Conservation (phyloP, 2,888 invertebrate species). For the Bruchidius siliquastri region DNA sequence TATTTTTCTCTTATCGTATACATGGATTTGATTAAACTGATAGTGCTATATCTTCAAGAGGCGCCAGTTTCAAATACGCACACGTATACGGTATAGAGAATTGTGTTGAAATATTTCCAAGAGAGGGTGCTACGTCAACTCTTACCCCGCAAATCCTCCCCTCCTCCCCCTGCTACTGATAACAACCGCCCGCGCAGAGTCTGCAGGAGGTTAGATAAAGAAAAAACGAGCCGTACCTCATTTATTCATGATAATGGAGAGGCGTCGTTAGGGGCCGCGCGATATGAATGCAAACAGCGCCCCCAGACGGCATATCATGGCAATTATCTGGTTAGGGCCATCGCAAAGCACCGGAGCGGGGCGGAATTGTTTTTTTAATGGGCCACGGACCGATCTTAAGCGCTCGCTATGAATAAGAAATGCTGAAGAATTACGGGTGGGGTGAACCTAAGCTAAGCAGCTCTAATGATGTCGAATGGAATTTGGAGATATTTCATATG, state of each 20-base stretch:
- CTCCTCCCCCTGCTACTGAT: constrained; percentile 5
- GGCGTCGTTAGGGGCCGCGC: constrained; percentile 21
- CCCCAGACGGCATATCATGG: constrained; percentile 2
- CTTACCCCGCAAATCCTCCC: constrained; percentile 2
- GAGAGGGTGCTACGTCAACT: background rate
- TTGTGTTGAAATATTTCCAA: no score
- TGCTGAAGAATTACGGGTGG: background rate
- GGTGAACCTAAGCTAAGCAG: background rate
- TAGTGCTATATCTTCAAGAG: no score
- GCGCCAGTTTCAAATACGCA: no score
- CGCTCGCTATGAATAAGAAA: background rate
- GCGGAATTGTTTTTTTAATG: constrained; percentile 12
- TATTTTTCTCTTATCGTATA: background rate
- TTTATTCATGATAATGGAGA: constrained; percentile 47
- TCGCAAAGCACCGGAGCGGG: background rate
- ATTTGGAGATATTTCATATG: background rate
- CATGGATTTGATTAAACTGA: no score
- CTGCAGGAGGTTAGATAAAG: constrained; percentile 15
- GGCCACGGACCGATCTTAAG: background rate
- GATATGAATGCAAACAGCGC: constrained; percentile 22
- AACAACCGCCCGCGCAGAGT: background rate
- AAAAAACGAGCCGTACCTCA: constrained; percentile 28
- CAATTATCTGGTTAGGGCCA: background rate
- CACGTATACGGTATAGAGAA: no score
- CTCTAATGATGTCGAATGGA: background rate